Evolutionary conservation across 2,113 vertebrate species (phyloP).

Genomic region (Pomatorhinus ruficollis): DNA sequence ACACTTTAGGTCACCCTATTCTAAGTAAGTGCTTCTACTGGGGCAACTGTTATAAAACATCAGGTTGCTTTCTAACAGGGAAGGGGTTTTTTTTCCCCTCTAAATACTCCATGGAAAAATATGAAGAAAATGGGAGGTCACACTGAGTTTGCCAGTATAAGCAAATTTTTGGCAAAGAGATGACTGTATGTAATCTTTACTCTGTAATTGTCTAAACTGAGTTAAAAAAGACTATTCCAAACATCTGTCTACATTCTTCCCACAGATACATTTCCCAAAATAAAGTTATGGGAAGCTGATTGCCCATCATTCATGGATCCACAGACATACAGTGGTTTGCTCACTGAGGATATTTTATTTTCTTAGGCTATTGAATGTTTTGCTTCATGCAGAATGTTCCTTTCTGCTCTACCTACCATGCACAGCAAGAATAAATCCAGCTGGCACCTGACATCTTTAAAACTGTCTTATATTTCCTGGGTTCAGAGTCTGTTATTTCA

Average conservation of each 20-base stretch:
- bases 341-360: constrained; percentile 18
- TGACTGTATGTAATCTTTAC: constrained; percentile 1
- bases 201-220: constrained; percentile 7
- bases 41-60: not conserved
- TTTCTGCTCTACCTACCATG: not conserved
- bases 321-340: not conserved
- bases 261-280: constrained; percentile 16
- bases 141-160: not conserved
- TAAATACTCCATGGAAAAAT: not conserved
- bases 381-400: not conserved
- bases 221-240: not conserved
- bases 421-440: not conserved
- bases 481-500: not conserved
- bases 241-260: constrained; percentile 24
- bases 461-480: not conserved
- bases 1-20: not conserved
- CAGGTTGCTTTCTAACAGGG: not conserved
- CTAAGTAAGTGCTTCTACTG: not conserved
- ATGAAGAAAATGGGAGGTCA: not conserved
- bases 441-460: not conserved
- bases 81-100: not conserved
- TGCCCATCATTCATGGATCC: not conserved
- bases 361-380: not conserved
- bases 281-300: not conserved
- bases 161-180: constrained; percentile 8